These are phyloP conservation scores for Eulacestoma nigropectus DNA, from an alignment of 2,113 vertebrate species.

Conservation along the genomic window DNA sequence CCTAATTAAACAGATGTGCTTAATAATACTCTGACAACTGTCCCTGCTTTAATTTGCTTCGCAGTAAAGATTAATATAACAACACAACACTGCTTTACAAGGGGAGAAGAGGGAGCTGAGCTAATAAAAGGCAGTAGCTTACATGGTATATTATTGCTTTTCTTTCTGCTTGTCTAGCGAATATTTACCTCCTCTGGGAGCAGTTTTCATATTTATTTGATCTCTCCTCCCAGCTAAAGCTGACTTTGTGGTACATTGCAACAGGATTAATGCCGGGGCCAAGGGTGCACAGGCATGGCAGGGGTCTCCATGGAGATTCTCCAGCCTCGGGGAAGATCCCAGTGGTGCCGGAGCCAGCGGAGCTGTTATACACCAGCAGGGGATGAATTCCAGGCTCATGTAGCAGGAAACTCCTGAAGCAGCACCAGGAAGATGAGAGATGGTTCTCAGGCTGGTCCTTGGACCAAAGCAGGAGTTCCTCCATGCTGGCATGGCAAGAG, in stretches of 20 bases:
- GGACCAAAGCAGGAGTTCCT: neutral
- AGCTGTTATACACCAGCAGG: neutral
- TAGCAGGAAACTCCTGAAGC: neutral
- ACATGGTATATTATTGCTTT: conserved; percentile 55
- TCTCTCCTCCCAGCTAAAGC: conserved; percentile 4
- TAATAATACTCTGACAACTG: conserved; percentile 47
- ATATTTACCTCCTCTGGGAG: conserved; percentile 45
- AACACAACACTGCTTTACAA: conserved; percentile 35
- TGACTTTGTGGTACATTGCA: neutral
- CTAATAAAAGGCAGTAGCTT: conserved; percentile 34
- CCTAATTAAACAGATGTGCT: conserved; percentile 55
- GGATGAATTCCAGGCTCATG: neutral
- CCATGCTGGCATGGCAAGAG: neutral
- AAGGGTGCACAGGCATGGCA: neutral
- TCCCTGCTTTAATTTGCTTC: conserved; percentile 54
- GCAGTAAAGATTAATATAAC: conserved; percentile 45
- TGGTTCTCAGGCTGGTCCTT: neutral
- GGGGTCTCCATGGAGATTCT: neutral
- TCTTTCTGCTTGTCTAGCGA: conserved; percentile 47
- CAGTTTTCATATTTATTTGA: conserved; percentile 39
- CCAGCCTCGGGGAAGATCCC: neutral
- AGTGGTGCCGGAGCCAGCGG: neutral
- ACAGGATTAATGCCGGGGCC: neutral
- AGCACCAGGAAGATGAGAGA: neutral
- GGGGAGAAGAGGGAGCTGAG: conserved; percentile 23